Percentiles rank a stretch among this genome's conserved stretches.
Conservation (phyloP, 2,888 invertebrate species). For the Ophion costatus region DNA sequence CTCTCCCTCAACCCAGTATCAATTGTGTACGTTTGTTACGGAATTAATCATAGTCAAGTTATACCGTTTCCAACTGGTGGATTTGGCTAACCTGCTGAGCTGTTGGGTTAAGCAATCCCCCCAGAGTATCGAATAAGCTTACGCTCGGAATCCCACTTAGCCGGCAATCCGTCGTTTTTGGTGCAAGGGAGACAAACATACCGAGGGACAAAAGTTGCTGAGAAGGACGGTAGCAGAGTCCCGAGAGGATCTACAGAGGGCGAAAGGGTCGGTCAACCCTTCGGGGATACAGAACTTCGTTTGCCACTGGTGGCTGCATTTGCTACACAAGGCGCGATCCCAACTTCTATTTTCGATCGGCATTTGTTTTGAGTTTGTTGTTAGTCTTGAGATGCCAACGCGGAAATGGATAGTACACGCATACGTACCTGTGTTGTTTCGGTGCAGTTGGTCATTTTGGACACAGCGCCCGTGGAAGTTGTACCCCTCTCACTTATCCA, state of each 20-base stretch:
- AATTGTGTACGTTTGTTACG: constrained; percentile 72
- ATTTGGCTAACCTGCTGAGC: background rate
- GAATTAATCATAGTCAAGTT: constrained; percentile 77
- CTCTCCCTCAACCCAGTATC: constrained; percentile 68
- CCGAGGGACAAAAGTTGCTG: constrained; percentile 22
- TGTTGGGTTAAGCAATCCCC: constrained; percentile 17
- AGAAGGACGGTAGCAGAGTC: constrained; percentile 22
- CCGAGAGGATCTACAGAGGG: constrained; percentile 28
- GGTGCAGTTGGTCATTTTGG: constrained; percentile 30
- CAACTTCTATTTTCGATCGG: background rate
- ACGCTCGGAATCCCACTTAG: constrained; percentile 20
- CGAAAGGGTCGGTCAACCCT: constrained; percentile 32
- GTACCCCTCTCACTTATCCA: constrained; percentile 6
- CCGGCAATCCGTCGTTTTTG: constrained; percentile 12
- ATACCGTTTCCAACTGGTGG: constrained; percentile 69
- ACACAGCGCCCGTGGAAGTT: constrained; percentile 22
- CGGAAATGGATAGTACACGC: background rate
- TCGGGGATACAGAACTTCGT: constrained; percentile 46
- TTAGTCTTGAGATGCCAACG: background rate
- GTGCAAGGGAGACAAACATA: constrained; percentile 18
- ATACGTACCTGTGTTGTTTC: background rate
- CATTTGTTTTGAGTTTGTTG: background rate
- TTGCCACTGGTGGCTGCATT: constrained; percentile 43
- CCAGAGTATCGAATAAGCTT: background rate
- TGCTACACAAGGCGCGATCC: constrained; percentile 10